Conservation (phyloP, 2,888 invertebrate species). For the Pollenia labialis region DNA sequence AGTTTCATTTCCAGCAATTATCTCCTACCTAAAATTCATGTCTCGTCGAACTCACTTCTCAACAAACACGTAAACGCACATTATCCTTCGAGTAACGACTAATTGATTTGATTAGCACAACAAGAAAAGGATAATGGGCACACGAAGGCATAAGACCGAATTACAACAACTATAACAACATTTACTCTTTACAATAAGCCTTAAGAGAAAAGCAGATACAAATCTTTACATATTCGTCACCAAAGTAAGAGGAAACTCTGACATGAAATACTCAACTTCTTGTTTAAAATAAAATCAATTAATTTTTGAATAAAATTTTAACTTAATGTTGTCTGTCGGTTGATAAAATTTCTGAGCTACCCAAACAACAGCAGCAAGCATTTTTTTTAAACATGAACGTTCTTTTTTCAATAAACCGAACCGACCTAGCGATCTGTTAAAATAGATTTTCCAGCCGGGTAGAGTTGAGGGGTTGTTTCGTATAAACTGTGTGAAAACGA, state of each 20-base stretch:
- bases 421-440: too few species aligned
- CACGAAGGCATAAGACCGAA: not conserved
- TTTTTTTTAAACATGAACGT: too few species aligned
- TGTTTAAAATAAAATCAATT: too few species aligned
- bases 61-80: not conserved
- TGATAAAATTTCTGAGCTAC: too few species aligned
- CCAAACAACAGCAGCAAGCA: too few species aligned
- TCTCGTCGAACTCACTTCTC: constrained; percentile 2
- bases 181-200: not conserved
- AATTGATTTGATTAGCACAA: constrained; percentile 55
- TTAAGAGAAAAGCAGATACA: not conserved
- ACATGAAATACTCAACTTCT: too few species aligned
- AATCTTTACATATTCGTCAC: not conserved
- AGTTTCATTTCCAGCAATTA: constrained; percentile 2
- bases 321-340: too few species aligned
- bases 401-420: too few species aligned
- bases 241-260: not conserved
- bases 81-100: not conserved
- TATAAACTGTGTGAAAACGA: too few species aligned
- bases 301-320: too few species aligned
- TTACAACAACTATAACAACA: not conserved
- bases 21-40: constrained; percentile 14
- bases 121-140: constrained; percentile 20
- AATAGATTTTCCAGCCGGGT: too few species aligned
- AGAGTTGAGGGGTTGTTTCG: too few species aligned